phyloP scores from a whole-genome alignment of 92 coral and sea anemone species.

The Epizoanthus fatuus region DNA sequence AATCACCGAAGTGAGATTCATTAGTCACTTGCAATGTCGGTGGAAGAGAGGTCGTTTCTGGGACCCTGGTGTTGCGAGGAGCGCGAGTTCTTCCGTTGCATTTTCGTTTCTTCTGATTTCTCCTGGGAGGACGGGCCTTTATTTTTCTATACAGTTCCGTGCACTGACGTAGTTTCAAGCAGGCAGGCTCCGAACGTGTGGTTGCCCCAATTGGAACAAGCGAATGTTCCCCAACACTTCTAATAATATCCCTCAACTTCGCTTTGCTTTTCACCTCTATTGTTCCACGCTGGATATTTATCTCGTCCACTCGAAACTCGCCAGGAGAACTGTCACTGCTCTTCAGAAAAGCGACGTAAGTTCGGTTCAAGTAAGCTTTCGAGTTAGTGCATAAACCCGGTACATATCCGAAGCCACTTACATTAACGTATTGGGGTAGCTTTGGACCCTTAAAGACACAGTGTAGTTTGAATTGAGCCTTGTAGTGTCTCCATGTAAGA shows the following conservation, averaged over 20 bases:
- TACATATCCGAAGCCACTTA: conserved; percentile 85
- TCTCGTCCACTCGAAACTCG: conserved; percentile 66
- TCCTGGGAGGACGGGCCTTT: conserved; percentile 38
- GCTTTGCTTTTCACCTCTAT: conserved; percentile 63
- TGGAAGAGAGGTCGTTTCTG: conserved; percentile 12
- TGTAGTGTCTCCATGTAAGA: conserved; percentile 66
- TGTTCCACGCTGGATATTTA: conserved; percentile 79
- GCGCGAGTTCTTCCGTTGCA: conserved; percentile 12
- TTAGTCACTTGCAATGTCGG: not conserved
- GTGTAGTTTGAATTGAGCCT: conserved; percentile 79
- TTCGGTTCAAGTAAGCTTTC: conserved; percentile 80
- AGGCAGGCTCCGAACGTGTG: conserved; percentile 60
- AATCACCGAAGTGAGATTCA: not conserved
- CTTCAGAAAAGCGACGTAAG: conserved; percentile 74
- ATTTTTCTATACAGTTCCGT: conserved; percentile 38
- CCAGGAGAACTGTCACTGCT: conserved; percentile 37
- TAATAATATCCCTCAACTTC: conserved; percentile 73
- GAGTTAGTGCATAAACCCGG: conserved; percentile 84
- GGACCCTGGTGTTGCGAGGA: conserved; percentile 42
- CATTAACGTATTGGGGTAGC: conserved; percentile 73
- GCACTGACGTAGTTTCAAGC: conserved; percentile 55
- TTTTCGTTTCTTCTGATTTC: conserved; percentile 37
- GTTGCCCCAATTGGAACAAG: conserved; percentile 71
- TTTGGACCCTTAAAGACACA: conserved; percentile 87
- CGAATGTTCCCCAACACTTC: conserved; percentile 61